Conservation (phyloP, 2,113 vertebrate genomes). For the Helogale parvula region DNA sequence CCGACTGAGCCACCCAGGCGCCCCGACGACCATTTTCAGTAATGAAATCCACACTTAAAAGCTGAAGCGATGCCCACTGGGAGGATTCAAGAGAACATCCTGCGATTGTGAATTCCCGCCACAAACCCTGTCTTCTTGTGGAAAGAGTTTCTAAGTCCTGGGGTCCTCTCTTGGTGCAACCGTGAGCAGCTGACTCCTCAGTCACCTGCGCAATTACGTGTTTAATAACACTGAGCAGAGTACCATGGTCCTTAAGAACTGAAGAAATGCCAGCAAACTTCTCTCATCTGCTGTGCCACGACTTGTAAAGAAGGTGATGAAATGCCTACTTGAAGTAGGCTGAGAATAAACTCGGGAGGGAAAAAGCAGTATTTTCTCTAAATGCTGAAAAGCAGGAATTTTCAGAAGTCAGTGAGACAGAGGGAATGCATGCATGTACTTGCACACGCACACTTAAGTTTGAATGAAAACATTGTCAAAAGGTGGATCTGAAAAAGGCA, state of each 20-base stretch:
- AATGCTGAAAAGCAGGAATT: slow-evolving; percentile 9
- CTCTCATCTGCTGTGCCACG: background rate
- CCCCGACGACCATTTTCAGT: background rate
- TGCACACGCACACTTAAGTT: background rate
- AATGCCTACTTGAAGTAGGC: background rate
- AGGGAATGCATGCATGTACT: background rate
- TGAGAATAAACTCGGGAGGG: background rate
- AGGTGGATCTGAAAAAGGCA: background rate
- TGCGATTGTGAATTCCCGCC: background rate
- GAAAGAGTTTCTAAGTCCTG: background rate
- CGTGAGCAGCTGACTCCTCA: too few species aligned
- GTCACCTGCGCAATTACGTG: background rate
- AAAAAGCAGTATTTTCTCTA: background rate
- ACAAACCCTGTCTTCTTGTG: background rate
- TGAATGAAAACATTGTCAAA: slow-evolving; percentile 25
- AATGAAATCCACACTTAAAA: background rate
- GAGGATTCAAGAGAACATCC: background rate
- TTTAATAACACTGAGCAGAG: background rate
- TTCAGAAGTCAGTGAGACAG: background rate
- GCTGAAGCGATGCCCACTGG: background rate
- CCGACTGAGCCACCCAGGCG: too few species aligned
- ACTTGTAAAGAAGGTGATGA: background rate
- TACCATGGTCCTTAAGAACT: background rate
- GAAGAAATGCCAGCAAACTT: background rate
- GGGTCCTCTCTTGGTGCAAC: background rate